Base-by-base conservation (phyloP, 1,140 invertebrate species). In the Zelostemma sp. region DNA sequence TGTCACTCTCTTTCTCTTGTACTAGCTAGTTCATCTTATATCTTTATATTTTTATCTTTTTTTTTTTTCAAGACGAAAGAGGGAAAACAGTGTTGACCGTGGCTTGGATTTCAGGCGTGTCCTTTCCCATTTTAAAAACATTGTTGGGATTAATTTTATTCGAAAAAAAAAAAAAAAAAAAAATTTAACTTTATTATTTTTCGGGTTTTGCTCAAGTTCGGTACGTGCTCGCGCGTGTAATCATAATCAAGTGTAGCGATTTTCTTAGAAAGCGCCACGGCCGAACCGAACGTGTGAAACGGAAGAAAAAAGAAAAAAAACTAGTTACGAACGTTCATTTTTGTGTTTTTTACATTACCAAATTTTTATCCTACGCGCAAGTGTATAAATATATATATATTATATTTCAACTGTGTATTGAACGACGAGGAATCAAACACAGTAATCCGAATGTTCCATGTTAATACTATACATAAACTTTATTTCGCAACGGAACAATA, bases 371-470 rank as follows among this genome's bases (percentile, higher is more conserved):
- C 51, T 68, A 67, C 53, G 55, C 43, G 57, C 47, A 43, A 31
- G 56, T 63, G 67, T 56, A 66, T 69, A 62, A 50, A 59, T 70
- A 63, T 56, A 63, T 72, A 66, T 71, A 55, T 63, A 59, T 62
- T 66, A 58, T 60, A 38, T 64, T n/a, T 55, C 17, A 12, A 65
- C 33, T 65, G 49, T 50, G 48, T 33, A 14, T 50, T 19, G 35
- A 66, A 50, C 53, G 25, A 45, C 31, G 51, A 38, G 21, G 35
- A 71, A 65, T 76, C 68, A 72, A 75, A 76, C 74, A 75, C 68
- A 64, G 49, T 54, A 72, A 72, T 65, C 67, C 64, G 63, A 75
- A 49, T 47, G 49, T 65, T 65, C 62, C 73, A 67, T 73, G 65
- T 67, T 66, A 55, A 57, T 60, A n/a, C n/a, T n/a, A 21, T 40